phyloP scores from a whole-genome alignment of 2,113 vertebrate species.

The Capreolus pygargus region DNA sequence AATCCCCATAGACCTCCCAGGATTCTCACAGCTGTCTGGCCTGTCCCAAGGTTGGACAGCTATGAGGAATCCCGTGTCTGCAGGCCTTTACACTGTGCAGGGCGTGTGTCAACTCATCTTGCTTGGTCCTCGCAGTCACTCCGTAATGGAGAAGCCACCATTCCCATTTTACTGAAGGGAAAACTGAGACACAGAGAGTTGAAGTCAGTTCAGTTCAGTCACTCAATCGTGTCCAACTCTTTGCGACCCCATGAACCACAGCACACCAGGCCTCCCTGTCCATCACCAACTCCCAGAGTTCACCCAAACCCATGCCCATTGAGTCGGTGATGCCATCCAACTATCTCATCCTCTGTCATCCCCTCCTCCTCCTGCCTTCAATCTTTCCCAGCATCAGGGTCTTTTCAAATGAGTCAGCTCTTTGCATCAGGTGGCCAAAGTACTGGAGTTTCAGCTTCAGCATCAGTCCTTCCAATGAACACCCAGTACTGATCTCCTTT shows the following conservation, averaged over 20 bases:
- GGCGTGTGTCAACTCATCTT: background rate
- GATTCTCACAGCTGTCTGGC: background rate
- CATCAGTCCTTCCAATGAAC: background rate
- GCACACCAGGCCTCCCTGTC: background rate
- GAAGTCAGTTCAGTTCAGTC: background rate
- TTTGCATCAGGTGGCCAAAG: background rate
- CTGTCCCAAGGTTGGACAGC: background rate
- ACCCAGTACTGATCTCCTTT: background rate
- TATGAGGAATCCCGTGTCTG: fast-evolving
- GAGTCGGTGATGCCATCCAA: background rate
- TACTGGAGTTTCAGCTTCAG: background rate
- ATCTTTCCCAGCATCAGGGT: background rate
- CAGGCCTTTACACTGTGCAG: background rate
- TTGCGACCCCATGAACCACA: background rate
- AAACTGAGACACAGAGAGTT: background rate
- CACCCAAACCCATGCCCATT: background rate
- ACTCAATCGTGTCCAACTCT: fast-evolving
- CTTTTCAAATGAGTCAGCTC: background rate
- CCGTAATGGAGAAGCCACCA: background rate
- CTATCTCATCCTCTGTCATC: background rate
- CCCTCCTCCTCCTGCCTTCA: background rate
- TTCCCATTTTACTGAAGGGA: background rate
- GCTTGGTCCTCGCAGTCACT: background rate
- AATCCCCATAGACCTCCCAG: background rate
- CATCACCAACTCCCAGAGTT: background rate